A percentile compares a stretch with the other conserved stretches of the same genome.
These are phyloP conservation scores for Neocrepidodera transversa DNA, from an alignment of 2,888 invertebrate genomes.

Conservation along the genomic window DNA sequence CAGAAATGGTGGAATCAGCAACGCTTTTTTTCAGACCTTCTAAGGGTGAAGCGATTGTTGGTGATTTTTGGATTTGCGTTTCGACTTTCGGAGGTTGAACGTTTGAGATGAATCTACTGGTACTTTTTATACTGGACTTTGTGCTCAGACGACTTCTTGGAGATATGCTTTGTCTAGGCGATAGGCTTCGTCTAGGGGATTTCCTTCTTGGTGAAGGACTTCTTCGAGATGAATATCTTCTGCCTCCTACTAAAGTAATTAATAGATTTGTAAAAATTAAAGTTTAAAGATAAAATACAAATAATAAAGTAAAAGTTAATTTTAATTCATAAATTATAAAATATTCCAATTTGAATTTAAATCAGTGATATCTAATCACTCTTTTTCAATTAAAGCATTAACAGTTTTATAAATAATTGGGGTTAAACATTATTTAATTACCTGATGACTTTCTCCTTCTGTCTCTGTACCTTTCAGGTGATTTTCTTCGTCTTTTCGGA, in stretches of 20 bases:
- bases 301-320: no score
- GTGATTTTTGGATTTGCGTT: slow-evolving; percentile 15
- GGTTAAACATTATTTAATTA: no score
- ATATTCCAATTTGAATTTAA: no score
- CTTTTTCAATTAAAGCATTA: no score
- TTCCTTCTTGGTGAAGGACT: slow-evolving; percentile 31
- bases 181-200: slow-evolving; percentile 38
- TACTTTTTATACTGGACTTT: slow-evolving; percentile 4
- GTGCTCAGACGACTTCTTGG: slow-evolving; percentile 20
- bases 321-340: no score
- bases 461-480: slow-evolving; percentile 12
- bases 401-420: no score
- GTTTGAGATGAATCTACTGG: slow-evolving; percentile 9
- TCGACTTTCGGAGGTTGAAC: background rate
- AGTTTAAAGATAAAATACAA: background rate
- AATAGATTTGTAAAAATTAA: no score
- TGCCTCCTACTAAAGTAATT: no score
- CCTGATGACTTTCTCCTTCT: slow-evolving; percentile 20
- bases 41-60: slow-evolving; percentile 52
- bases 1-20: slow-evolving; percentile 65
- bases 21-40: slow-evolving; percentile 60
- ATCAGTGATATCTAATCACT: no score
- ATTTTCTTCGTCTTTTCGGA: slow-evolving; percentile 30
- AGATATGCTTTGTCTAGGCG: slow-evolving; percentile 28
- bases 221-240: slow-evolving; percentile 23